phyloP scores from a whole-genome alignment of 1,140 invertebrate species.

The Drosophila pallidifrons region DNA sequence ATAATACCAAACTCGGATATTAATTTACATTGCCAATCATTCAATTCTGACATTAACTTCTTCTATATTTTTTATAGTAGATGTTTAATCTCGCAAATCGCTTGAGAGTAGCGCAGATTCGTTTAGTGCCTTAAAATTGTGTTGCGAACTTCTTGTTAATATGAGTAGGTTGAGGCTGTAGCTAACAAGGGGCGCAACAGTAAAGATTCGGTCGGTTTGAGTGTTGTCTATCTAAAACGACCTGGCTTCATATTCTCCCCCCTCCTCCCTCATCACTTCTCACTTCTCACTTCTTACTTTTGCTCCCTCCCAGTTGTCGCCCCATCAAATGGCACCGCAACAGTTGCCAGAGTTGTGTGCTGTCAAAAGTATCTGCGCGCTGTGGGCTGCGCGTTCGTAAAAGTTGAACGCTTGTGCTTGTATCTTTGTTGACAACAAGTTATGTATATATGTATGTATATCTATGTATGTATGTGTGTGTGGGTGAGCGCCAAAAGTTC shows the following conservation, averaged over 20 bases:
- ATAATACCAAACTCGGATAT: too few relatives aligned
- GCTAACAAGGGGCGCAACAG: constrained; percentile 3
- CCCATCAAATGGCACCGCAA: constrained; percentile 11
- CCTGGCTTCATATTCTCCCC: too few relatives aligned
- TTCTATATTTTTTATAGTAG: too few relatives aligned
- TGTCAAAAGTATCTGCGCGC: constrained; percentile 68
- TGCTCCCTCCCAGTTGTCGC: too few relatives aligned
- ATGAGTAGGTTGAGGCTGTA: constrained; percentile 34
- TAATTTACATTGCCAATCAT: too few relatives aligned
- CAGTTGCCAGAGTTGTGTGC: constrained; percentile 18
- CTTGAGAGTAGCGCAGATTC: too few relatives aligned
- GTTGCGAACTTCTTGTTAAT: constrained; percentile 55
- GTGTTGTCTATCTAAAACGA: constrained; percentile 41
- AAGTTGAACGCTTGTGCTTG: constrained; percentile 24
- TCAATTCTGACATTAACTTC: too few relatives aligned
- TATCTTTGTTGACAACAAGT: constrained; percentile 60
- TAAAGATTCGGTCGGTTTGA: constrained; percentile 29
- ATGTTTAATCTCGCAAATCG: too few relatives aligned
- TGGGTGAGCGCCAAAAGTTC: constrained; percentile 70
- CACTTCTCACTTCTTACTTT: too few relatives aligned
- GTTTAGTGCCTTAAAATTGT: too few relatives aligned
- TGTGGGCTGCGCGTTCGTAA: constrained; percentile 39
- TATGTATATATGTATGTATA: constrained; percentile 28
- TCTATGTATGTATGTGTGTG: constrained; percentile 44
- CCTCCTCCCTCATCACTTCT: too few relatives aligned